phyloP scores from a whole-genome alignment of 2,113 vertebrate genomes.

The Hemiscyllium ocellatum region DNA sequence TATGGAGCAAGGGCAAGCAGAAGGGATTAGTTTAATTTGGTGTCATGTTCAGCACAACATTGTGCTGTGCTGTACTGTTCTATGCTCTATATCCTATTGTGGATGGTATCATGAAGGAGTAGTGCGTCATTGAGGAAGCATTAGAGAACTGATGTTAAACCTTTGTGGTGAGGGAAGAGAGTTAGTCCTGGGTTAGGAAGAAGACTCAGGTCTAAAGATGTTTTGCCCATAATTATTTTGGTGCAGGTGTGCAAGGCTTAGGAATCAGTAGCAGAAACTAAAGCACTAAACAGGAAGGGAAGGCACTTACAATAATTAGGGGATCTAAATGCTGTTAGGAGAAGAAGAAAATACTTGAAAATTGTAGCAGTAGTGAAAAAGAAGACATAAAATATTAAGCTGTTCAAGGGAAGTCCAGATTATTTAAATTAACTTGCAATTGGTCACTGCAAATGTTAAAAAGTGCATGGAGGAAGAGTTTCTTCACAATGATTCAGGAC shows the following conservation, averaged over 20 bases:
- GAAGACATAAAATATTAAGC: not conserved
- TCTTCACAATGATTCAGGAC: not conserved
- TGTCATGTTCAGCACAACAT: too few relatives aligned
- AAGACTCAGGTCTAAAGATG: not conserved
- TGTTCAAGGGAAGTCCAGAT: not conserved
- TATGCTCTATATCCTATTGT: too few relatives aligned
- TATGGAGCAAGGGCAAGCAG: too few relatives aligned
- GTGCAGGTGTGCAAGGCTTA: not conserved
- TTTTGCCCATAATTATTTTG: not conserved
- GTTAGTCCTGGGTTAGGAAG: not conserved
- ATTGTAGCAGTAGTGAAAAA: not conserved
- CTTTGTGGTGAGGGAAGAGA: not conserved
- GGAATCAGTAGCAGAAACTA: not conserved
- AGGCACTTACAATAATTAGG: not conserved
- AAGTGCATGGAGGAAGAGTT: not conserved
- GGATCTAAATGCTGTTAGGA: not conserved
- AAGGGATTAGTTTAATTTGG: too few relatives aligned
- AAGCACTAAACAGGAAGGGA: not conserved
- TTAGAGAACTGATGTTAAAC: not conserved
- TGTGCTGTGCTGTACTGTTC: too few relatives aligned
- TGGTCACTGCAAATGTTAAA: not conserved
- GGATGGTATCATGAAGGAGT: too few relatives aligned
- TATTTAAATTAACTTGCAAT: not conserved
- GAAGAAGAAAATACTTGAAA: not conserved
- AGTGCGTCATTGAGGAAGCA: not conserved